Percentiles rank a stretch among this genome's conserved stretches.
Conservation (phyloP, 2,888 invertebrate species). For the Anodontia alba region DNA sequence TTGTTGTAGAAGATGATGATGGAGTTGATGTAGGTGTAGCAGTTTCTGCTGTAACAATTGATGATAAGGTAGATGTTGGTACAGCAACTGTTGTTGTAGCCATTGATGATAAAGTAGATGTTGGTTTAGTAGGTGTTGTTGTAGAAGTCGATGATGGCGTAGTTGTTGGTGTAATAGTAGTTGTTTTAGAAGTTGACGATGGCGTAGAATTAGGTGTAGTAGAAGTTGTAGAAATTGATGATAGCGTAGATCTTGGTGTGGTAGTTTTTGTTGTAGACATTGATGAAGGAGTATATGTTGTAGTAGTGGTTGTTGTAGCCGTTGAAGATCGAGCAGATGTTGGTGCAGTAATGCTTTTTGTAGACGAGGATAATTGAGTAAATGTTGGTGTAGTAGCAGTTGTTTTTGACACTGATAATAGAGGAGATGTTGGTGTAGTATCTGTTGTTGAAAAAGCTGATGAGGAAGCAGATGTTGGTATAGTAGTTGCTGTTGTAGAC, state of each 20-base stretch:
- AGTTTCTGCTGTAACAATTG: no score
- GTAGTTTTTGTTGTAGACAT: no score
- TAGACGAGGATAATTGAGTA: not conserved
- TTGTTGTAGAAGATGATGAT: no score
- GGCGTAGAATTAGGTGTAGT: constrained; percentile 3
- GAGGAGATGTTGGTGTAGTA: not conserved
- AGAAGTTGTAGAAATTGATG: not conserved
- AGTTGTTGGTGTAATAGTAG: no score
- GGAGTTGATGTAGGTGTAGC: no score
- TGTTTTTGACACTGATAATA: not conserved
- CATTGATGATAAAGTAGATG: no score
- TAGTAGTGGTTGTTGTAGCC: not conserved
- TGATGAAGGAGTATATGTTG: not conserved
- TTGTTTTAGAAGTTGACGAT: not conserved
- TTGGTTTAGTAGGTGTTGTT: no score
- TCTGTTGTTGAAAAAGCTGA: not conserved
- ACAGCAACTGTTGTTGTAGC: constrained; percentile 1
- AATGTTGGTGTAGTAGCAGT: constrained; percentile 1
- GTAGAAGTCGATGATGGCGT: no score
- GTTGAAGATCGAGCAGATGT: not conserved
- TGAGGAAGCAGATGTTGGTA: not conserved
- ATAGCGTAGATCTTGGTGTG: no score
- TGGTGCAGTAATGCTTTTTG: not conserved
- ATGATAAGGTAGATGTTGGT: not conserved
- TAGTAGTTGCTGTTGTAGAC: not conserved